Conservation (phyloP, 2,113 vertebrate species). For the Prionailurus bengalensis region DNA sequence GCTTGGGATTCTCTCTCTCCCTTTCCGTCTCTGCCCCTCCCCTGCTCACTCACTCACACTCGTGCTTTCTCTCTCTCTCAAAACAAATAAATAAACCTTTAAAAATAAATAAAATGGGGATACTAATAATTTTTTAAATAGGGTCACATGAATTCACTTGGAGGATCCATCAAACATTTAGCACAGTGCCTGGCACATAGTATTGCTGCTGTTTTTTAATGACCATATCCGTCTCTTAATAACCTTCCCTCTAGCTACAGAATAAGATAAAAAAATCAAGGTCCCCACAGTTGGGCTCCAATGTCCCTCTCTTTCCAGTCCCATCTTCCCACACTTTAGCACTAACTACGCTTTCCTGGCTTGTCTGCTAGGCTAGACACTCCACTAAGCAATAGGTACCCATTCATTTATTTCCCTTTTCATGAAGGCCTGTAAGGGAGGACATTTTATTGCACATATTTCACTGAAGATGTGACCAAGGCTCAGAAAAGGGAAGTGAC, state of each 20-base stretch:
- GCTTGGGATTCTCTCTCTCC: too few relatives aligned
- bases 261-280: not conserved
- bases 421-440: not conserved
- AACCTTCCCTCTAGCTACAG: not conserved
- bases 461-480: not conserved
- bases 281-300: not conserved
- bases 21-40: too few relatives aligned
- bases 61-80: too few relatives aligned
- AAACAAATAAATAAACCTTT: too few relatives aligned
- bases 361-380: not conserved
- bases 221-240: not conserved
- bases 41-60: too few relatives aligned
- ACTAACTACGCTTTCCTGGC: not conserved
- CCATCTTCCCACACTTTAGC: not conserved
- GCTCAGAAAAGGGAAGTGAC: not conserved
- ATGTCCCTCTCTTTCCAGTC: not conserved
- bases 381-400: not conserved
- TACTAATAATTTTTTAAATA: conserved; percentile 21
- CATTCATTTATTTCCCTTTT: not conserved
- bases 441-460: not conserved
- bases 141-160: not conserved
- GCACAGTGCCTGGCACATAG: not conserved
- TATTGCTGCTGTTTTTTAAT: not conserved
- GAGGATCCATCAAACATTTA: not conserved
- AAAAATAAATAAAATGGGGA: not conserved